Conservation (phyloP, 2,113 vertebrate genomes). For the Dasyprocta punctata region DNA sequence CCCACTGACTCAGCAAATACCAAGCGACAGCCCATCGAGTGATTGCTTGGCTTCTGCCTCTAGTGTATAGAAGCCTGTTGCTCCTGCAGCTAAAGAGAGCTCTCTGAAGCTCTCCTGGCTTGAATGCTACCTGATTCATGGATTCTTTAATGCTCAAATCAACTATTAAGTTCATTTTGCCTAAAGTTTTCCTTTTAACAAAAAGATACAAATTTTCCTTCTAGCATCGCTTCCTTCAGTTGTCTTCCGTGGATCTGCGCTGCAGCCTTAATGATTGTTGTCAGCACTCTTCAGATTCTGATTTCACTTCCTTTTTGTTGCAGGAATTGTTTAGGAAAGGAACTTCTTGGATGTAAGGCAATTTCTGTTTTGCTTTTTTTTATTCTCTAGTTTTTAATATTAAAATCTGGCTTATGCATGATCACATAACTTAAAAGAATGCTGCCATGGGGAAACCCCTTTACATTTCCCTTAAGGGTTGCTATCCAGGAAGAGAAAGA, state of each 20-base stretch:
- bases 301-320: slow-evolving; percentile 6
- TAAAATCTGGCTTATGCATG: slow-evolving; percentile 38
- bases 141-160: background rate
- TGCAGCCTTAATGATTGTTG: background rate
- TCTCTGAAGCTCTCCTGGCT: background rate
- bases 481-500: background rate
- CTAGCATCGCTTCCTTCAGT: background rate
- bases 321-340: background rate
- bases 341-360: background rate
- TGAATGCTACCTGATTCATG: background rate
- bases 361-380: background rate
- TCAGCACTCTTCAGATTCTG: background rate
- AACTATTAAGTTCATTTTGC: background rate
- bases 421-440: background rate
- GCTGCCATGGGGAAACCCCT: background rate
- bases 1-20: background rate
- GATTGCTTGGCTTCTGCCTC: background rate
- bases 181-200: background rate
- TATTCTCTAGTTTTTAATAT: background rate
- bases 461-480: slow-evolving; percentile 25
- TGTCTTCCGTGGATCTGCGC: background rate
- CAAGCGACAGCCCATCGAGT: background rate
- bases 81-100: rapidly evolving
- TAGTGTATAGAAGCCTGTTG: background rate
- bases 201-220: background rate